Percentiles rank a stretch among this genome's conserved stretches.
Conservation (phyloP, 2,113 vertebrate species). For the Elaphurus davidianus region DNA sequence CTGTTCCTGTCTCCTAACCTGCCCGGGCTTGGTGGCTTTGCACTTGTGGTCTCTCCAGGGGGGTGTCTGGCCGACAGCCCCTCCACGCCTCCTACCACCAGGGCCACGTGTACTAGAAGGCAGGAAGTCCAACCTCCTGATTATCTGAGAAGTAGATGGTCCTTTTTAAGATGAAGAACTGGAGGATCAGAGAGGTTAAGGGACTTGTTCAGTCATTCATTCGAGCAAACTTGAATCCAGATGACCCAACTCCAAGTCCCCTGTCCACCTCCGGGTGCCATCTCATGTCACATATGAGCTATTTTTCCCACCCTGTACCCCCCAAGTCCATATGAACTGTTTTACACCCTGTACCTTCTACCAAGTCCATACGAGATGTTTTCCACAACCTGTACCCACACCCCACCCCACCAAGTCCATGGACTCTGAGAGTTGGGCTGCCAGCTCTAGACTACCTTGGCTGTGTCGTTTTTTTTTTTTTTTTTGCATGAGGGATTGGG, state of each 20-base stretch:
- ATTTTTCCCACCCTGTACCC: not conserved
- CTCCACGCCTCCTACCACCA: not conserved
- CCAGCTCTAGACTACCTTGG: not conserved
- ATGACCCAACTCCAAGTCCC: not conserved
- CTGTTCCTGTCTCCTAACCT: no score
- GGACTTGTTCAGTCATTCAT: not conserved
- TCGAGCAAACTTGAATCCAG: not conserved
- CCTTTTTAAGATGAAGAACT: not conserved
- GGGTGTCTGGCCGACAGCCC: not conserved
- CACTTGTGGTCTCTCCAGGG: fast-evolving
- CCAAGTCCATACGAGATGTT: no score
- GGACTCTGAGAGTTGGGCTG: not conserved
- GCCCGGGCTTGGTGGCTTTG: not conserved
- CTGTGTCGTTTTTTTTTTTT: not conserved
- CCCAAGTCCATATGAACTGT: not conserved
- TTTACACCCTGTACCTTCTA: not conserved
- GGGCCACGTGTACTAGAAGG: not conserved
- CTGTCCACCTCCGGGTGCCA: not conserved
- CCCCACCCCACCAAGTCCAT: not conserved
- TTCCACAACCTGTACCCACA: not conserved
- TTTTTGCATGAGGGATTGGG: not conserved
- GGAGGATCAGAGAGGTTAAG: not conserved
- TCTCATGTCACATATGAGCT: not conserved
- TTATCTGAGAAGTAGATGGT: not conserved
- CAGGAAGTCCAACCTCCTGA: no score